These are phyloP conservation scores for Meghimatium bilineatum DNA, from an alignment of 2,888 invertebrate genomes.

Conservation along the genomic window DNA sequence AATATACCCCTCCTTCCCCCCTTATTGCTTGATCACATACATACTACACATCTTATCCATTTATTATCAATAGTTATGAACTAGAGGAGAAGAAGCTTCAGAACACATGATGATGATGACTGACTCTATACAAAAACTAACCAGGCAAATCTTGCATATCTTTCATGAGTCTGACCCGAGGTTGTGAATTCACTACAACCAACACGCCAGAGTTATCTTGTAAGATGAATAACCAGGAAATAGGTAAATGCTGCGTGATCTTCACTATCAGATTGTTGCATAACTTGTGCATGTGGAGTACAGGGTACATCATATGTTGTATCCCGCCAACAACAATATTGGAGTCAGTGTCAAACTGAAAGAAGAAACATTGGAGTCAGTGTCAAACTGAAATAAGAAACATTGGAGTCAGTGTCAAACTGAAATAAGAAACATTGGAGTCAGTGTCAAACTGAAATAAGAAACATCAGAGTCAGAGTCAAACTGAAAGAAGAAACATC, in stretches of 20 bases:
- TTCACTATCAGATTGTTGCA: conserved; percentile 73
- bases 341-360: conserved; percentile 17
- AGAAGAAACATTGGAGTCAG: not conserved
- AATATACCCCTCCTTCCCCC: no score
- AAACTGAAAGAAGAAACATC: no score
- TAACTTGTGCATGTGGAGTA: conserved; percentile 71
- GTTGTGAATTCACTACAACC: conserved; percentile 70
- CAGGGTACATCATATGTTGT: conserved; percentile 66
- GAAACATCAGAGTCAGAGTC: no score
- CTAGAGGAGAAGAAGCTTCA: no score
- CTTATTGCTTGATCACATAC: no score
- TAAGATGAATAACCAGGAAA: conserved; percentile 74
- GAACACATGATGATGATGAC: no score
- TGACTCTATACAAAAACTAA: conserved; percentile 13
- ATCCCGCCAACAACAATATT: conserved; percentile 48
- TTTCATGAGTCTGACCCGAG: conserved; percentile 56
- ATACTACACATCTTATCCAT: no score
- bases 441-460: no score
- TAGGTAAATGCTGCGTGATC: conserved; percentile 65
- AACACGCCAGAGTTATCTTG: conserved; percentile 68
- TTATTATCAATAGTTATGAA: no score
- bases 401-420: no score
- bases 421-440: no score
- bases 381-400: no score
- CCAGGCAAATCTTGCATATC: conserved; percentile 56